Evolutionary conservation across 2,113 vertebrate species (phyloP).

Genomic region (Oreocharis arfaki): DNA sequence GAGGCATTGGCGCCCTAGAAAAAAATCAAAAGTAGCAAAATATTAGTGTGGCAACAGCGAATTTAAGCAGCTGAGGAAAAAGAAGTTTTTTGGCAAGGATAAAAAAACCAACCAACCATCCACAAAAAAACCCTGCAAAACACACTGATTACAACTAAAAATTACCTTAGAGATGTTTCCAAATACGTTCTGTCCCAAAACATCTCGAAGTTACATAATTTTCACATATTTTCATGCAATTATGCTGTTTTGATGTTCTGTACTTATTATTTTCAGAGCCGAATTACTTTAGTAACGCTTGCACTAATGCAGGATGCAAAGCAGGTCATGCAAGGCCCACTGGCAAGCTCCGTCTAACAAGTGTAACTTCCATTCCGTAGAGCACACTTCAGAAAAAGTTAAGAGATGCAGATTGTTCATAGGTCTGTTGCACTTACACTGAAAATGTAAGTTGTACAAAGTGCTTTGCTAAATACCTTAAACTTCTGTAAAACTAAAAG

Average conservation of each 20-base stretch:
- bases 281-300: not conserved
- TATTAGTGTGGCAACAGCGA: not conserved
- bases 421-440: not conserved
- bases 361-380: not conserved
- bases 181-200: not conserved
- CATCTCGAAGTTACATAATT: not conserved
- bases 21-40: slow-evolving; percentile 14
- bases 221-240: not conserved
- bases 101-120: not conserved
- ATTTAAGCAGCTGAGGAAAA: not conserved
- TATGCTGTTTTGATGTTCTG: not conserved
- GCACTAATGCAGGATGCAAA: not conserved
- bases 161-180: not conserved
- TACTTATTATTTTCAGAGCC: not conserved
- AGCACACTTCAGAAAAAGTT: not conserved
- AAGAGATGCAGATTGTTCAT: not conserved
- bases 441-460: not conserved
- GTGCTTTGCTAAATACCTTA: not conserved
- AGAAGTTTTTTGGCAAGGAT: not conserved
- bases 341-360: not conserved
- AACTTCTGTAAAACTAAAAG: not conserved
- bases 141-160: not conserved
- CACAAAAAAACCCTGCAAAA: accelerated
- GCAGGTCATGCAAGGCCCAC: not conserved
- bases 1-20: slow-evolving; percentile 85